phyloP scores from a whole-genome alignment of 2,797 vertebrate species.

The Alca torda region DNA sequence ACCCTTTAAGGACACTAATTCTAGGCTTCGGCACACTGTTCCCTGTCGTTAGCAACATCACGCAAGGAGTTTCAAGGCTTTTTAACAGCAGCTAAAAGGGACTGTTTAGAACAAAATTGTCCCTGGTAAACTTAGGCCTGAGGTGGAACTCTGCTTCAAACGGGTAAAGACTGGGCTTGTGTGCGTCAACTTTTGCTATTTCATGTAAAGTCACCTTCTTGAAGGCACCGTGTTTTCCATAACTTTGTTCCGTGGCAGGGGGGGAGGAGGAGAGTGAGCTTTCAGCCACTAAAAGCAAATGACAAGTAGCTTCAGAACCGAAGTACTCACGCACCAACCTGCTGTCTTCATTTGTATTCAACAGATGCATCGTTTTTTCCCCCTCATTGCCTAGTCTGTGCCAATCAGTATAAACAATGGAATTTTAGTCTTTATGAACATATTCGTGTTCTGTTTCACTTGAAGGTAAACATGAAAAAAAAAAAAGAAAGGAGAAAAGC shows the following conservation, averaged over 20 bases:
- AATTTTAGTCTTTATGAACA: constrained; percentile 70
- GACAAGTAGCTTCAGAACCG: constrained; percentile 44
- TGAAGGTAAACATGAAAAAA: constrained; percentile 23
- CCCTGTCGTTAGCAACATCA: constrained; percentile 21
- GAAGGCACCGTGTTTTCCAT: neutral
- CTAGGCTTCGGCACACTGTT: neutral
- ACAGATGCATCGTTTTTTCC: constrained; percentile 43
- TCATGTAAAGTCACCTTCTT: neutral
- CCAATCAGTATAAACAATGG: constrained; percentile 72
- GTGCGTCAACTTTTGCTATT: neutral
- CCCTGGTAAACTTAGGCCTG: neutral
- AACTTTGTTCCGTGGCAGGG: neutral
- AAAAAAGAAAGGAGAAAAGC: neutral
- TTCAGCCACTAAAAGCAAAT: constrained; percentile 17
- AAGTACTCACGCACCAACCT: constrained; percentile 44
- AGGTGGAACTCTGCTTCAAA: neutral
- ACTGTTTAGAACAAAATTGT: constrained; percentile 8
- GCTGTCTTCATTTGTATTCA: constrained; percentile 76
- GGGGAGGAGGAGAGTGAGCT: neutral
- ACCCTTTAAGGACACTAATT: constrained; percentile 49
- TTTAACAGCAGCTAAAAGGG: constrained; percentile 7
- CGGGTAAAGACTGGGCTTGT: neutral
- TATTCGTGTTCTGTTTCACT: constrained; percentile 55
- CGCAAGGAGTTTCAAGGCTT: neutral
- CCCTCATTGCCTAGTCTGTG: constrained; percentile 60